These are phyloP conservation scores for Micromussa lordhowensis DNA, from an alignment of 92 coral and sea anemone genomes.

Conservation along the genomic window DNA sequence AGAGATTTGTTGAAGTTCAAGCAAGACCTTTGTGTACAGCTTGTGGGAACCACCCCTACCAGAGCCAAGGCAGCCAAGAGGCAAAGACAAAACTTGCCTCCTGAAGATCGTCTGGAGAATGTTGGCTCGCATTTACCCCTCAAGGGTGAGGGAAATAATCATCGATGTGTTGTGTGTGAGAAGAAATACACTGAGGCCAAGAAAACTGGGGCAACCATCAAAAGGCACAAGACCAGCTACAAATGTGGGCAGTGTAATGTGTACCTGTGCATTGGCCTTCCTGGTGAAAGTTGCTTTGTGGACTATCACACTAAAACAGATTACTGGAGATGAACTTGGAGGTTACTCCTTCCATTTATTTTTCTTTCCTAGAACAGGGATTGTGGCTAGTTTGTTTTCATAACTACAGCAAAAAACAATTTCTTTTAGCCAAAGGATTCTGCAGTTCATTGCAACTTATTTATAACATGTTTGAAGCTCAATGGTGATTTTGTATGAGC, in stretches of 20 bases:
- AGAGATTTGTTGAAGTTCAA: constrained; percentile 31
- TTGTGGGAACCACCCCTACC: constrained; percentile 45
- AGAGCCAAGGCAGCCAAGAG: constrained; percentile 46
- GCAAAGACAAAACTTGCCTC: constrained; percentile 31
- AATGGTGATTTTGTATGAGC: constrained; percentile 15
- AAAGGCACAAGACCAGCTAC: constrained; percentile 36
- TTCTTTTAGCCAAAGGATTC: constrained; percentile 10
- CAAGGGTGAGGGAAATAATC: constrained; percentile 53
- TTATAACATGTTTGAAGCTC: constrained; percentile 15
- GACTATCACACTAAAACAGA: neutral
- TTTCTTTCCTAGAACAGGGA: constrained; percentile 1
- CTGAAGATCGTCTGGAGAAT: constrained; percentile 42
- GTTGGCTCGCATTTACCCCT: constrained; percentile 53
- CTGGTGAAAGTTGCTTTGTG: constrained; percentile 45
- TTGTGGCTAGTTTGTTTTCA: constrained; percentile 25
- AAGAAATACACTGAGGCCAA: constrained; percentile 34
- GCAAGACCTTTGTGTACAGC: constrained; percentile 61
- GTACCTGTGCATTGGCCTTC: constrained; percentile 57
- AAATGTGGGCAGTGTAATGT: constrained; percentile 56
- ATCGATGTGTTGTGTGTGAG: constrained; percentile 53
- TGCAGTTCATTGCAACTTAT: neutral
- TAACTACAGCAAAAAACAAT: constrained; percentile 17
- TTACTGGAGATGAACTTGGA: too few relatives aligned
- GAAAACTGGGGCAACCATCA: constrained; percentile 10
- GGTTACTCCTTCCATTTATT: too few relatives aligned